Conservation (phyloP, 2,113 vertebrate species). For the Acanthisitta chloris region DNA sequence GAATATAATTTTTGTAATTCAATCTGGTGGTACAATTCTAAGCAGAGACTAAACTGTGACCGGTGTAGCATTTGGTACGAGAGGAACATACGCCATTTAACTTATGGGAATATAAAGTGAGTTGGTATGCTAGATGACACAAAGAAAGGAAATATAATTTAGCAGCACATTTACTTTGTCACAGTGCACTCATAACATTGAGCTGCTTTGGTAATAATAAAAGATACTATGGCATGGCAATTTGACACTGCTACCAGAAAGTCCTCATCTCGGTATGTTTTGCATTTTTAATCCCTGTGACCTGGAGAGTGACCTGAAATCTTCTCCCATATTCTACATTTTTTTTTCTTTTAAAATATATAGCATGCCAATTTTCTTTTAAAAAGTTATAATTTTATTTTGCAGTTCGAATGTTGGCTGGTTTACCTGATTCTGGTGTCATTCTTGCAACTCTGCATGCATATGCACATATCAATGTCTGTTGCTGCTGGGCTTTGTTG, state of each 20-base stretch:
- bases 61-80: background rate
- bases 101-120: background rate
- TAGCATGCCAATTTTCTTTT: fast-evolving
- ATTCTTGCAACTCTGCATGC: background rate
- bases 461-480: fast-evolving
- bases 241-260: background rate
- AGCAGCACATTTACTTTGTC: background rate
- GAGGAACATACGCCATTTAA: background rate
- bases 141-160: background rate
- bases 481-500: fast-evolving
- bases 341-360: background rate
- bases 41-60: background rate
- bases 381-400: background rate
- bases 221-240: background rate
- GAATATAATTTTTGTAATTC: background rate
- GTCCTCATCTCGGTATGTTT: background rate
- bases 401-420: background rate
- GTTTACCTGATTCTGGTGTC: background rate
- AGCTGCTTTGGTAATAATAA: background rate
- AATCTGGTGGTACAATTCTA: background rate
- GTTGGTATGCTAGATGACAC: background rate
- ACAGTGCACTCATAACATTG: background rate
- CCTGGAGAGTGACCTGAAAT: background rate
- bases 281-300: background rate
- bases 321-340: background rate